phyloP scores from a whole-genome alignment of 2,888 invertebrate genomes.

The Petrolisthes cinctipes region DNA sequence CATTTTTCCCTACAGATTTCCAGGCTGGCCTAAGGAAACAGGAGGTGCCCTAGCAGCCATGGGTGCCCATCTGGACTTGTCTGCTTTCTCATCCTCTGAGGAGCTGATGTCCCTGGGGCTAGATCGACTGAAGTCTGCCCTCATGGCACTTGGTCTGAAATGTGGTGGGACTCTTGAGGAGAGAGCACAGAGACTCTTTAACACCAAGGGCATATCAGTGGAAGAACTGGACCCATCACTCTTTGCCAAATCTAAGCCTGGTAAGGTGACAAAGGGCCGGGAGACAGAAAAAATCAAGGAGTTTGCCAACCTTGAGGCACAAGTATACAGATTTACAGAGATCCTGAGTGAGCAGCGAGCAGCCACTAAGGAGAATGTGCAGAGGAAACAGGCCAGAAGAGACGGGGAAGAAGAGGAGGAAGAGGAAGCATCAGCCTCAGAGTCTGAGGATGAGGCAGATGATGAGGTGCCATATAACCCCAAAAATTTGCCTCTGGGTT shows the following conservation, averaged over 20 bases:
- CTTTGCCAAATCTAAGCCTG: constrained; percentile 88
- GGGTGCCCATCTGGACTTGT: constrained; percentile 97
- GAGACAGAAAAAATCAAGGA: constrained; percentile 82
- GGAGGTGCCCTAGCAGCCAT: constrained; percentile 90
- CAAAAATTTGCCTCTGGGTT: constrained; percentile 97
- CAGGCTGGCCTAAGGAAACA: constrained; percentile 79
- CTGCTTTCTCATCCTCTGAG: constrained; percentile 96
- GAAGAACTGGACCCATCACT: constrained; percentile 91
- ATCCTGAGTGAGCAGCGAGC: constrained; percentile 86
- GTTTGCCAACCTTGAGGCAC: constrained; percentile 88
- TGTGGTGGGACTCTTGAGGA: constrained; percentile 99
- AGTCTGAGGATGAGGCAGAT: constrained; percentile 83
- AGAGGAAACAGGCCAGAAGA: constrained; percentile 95
- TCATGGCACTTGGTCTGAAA: constrained; percentile 96
- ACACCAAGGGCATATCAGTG: constrained; percentile 88
- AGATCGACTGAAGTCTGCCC: constrained; percentile 95
- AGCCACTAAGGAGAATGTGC: constrained; percentile 97
- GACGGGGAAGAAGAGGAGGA: constrained; percentile 95
- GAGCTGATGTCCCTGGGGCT: constrained; percentile 96
- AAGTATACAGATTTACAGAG: constrained; percentile 81
- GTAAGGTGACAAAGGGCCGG: constrained; percentile 72
- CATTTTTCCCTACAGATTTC: constrained; percentile 52
- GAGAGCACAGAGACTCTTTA: constrained; percentile 94
- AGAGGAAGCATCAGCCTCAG: constrained; percentile 85
- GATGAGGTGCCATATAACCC: constrained; percentile 99